Conservation (phyloP, 35 echinoderm and acorn worm species). For the Hemicentrotus pulcherrimus region DNA sequence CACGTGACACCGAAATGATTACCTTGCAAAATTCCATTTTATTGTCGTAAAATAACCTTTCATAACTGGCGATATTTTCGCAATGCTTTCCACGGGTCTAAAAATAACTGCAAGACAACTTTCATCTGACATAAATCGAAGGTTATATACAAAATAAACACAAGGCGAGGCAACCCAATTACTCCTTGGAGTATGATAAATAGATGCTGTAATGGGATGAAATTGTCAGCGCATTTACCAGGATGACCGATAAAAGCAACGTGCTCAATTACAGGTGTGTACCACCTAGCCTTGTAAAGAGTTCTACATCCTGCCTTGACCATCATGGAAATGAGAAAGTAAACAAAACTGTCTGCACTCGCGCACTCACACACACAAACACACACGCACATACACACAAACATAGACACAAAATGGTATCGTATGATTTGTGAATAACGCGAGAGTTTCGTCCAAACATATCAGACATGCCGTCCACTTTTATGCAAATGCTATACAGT, state of each 20-base stretch:
- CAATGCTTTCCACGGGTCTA: no score
- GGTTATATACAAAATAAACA: background rate
- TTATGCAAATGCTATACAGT: background rate
- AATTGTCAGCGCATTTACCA: background rate
- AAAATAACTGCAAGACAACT: background rate
- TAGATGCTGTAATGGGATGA: background rate
- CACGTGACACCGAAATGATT: no score
- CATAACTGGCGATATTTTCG: no score
- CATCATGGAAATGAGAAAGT: background rate
- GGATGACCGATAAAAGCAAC: background rate
- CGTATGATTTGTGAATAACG: background rate
- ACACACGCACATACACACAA: background rate
- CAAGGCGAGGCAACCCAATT: background rate
- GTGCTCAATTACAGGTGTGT: background rate
- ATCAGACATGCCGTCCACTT: background rate
- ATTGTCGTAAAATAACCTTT: no score
- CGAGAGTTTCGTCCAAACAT: background rate
- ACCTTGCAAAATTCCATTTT: no score
- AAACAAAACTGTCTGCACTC: background rate
- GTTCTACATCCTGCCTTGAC: background rate
- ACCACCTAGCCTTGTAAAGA: background rate
- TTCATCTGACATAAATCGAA: background rate
- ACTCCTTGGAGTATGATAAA: background rate
- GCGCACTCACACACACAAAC: background rate
- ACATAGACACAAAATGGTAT: no score